A percentile compares a stretch with the other conserved stretches of the same genome.
Conservation (phyloP, 2,888 invertebrate species). For the Lithosia quadra region DNA sequence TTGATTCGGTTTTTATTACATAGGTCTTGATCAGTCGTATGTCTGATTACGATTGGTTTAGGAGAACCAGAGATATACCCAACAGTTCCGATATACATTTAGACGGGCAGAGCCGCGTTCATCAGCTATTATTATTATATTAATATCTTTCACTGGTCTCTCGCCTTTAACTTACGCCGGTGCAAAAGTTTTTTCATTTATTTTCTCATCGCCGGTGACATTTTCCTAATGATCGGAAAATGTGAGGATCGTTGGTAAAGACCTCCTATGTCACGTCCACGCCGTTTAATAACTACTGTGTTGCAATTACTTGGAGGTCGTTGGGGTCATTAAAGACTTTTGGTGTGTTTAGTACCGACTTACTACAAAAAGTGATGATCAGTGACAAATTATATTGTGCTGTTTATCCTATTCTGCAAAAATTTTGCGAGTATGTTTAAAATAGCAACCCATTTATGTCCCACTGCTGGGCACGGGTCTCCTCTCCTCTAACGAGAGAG, state of each 20-base stretch:
- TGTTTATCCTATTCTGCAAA: not conserved
- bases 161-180: slow-evolving; percentile 20
- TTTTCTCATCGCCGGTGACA: slow-evolving; percentile 46
- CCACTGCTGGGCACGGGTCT: too few relatives aligned
- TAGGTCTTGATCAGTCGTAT: too few relatives aligned
- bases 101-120: too few relatives aligned
- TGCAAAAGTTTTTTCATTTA: slow-evolving; percentile 45
- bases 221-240: slow-evolving; percentile 56
- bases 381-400: not conserved
- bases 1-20: too few relatives aligned
- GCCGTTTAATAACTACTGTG: slow-evolving; percentile 34
- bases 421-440: too few relatives aligned
- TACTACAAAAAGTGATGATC: not conserved
- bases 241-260: slow-evolving; percentile 38
- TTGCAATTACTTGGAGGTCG: slow-evolving; percentile 38
- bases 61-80: too few relatives aligned
- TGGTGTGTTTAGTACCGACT: not conserved
- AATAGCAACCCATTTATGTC: too few relatives aligned
- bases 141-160: slow-evolving; percentile 19
- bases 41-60: too few relatives aligned
- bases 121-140: not conserved
- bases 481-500: too few relatives aligned
- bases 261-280: slow-evolving; percentile 45
- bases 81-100: too few relatives aligned
- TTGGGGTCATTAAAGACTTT: slow-evolving; percentile 38